phyloP scores from a whole-genome alignment of 53 echinoderm and acorn worm genomes.

The Henricia sp. region DNA sequence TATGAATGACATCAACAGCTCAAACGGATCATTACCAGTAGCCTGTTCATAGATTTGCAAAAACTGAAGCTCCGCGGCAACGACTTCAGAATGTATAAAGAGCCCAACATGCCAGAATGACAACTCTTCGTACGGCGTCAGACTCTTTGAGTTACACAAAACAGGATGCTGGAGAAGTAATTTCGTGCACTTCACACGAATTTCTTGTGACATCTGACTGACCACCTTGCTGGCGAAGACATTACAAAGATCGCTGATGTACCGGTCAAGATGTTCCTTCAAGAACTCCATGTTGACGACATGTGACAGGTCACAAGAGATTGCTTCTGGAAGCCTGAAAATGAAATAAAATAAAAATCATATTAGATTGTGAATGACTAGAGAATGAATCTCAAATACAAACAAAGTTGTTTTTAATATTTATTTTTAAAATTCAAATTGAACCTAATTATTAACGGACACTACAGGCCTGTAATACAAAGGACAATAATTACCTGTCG shows the following conservation, averaged over 20 bases:
- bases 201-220: neutral
- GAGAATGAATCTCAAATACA: no score
- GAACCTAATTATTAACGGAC: no score
- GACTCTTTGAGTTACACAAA: neutral
- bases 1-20: constrained; percentile 4
- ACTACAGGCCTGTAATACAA: no score
- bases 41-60: constrained; percentile 47
- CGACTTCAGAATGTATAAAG: constrained; percentile 15
- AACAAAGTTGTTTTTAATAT: no score
- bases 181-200: constrained; percentile 20
- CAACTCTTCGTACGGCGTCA: neutral
- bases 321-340: constrained; percentile 39
- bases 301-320: constrained; percentile 32
- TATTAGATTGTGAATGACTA: no score
- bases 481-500: no score
- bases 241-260: constrained; percentile 54
- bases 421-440: no score
- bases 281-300: constrained; percentile 31
- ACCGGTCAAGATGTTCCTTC: neutral
- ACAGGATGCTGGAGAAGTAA: constrained; percentile 17
- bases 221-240: constrained; percentile 21
- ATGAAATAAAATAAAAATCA: neutral
- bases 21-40: constrained; percentile 16
- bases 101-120: constrained; percentile 31
- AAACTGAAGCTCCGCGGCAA: constrained; percentile 53